phyloP scores from a whole-genome alignment of 2,113 vertebrate genomes.

The Stomatorhinus ivindoensis region DNA sequence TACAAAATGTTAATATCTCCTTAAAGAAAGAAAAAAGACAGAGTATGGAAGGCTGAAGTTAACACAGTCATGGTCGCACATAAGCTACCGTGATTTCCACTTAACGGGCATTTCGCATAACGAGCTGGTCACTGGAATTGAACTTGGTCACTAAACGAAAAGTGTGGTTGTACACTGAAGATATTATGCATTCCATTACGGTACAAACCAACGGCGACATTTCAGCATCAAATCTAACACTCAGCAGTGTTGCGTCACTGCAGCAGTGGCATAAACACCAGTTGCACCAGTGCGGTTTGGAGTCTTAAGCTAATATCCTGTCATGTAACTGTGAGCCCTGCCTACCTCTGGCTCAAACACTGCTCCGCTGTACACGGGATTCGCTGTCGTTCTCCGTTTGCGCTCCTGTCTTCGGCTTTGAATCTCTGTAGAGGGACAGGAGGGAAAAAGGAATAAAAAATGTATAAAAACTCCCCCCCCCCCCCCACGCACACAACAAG shows the following conservation, averaged over 20 bases:
- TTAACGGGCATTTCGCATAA: not conserved
- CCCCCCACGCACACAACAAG: not conserved
- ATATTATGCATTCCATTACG: not conserved
- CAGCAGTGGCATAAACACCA: not conserved
- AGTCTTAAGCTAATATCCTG: not conserved
- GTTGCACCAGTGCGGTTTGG: not conserved
- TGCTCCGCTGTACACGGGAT: conserved; percentile 81
- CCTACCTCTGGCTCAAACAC: conserved; percentile 84
- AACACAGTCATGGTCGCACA: not conserved
- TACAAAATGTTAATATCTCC: not conserved
- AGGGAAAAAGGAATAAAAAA: not conserved
- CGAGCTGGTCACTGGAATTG: not conserved
- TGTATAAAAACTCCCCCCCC: not conserved
- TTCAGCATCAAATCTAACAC: not conserved
- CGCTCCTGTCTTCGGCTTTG: conserved; percentile 84
- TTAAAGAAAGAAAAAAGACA: not conserved
- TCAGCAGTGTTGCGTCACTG: not conserved
- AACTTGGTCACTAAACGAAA: not conserved
- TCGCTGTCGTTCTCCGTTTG: conserved; percentile 82
- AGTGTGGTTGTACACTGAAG: not conserved
- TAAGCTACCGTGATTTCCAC: not conserved
- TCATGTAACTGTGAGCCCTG: not conserved
- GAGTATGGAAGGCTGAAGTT: not conserved
- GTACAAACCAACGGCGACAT: not conserved
- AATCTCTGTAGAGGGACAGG: conserved; percentile 62